phyloP scores from a whole-genome alignment of 2,797 vertebrate genomes.

The Dermochelys coriacea region DNA sequence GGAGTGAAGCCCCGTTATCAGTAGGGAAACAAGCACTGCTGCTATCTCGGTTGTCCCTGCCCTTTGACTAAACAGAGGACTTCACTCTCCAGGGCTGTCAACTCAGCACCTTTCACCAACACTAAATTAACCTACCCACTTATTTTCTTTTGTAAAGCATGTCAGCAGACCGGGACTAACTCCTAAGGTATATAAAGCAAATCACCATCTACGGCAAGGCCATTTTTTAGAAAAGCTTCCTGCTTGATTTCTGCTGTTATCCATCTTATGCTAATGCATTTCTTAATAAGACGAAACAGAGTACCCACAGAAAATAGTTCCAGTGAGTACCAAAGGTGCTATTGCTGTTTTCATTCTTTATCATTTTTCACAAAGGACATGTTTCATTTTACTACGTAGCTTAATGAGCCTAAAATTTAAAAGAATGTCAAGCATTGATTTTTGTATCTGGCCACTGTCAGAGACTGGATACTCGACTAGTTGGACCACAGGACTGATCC shows the following conservation, averaged over 20 bases:
- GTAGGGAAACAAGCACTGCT: rapidly evolving
- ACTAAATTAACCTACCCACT: background rate
- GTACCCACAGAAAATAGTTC: background rate
- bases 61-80: background rate
- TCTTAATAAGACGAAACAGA: background rate
- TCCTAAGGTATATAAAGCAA: rapidly evolving
- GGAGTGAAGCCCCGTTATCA: rapidly evolving
- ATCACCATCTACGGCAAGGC: background rate
- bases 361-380: background rate
- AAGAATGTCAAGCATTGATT: background rate
- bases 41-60: background rate
- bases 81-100: background rate
- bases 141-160: background rate
- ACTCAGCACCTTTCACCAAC: rapidly evolving
- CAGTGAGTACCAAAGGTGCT: background rate
- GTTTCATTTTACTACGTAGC: background rate
- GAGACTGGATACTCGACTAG: background rate
- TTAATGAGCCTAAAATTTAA: constrained; percentile 7
- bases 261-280: rapidly evolving
- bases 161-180: background rate
- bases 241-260: background rate
- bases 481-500: background rate
- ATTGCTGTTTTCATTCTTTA: background rate
- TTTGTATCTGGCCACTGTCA: background rate
- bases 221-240: background rate